A percentile compares a stretch with the other conserved stretches of the same genome.
phyloP scores from a whole-genome alignment of 2,888 invertebrate genomes.

The Drosophila atripex region DNA sequence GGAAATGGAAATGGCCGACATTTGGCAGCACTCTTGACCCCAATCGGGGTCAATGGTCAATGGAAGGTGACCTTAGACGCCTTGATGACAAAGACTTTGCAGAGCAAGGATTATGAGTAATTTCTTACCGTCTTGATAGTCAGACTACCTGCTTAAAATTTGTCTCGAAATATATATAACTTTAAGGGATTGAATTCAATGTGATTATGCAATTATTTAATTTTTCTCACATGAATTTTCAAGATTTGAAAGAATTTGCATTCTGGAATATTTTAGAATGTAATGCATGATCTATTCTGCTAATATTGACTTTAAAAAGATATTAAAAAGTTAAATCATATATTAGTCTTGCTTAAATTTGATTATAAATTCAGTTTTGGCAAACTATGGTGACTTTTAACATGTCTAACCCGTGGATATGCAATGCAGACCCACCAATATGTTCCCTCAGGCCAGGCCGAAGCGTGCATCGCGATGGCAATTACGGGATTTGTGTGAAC shows the following conservation, averaged over 20 bases:
- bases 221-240: not conserved
- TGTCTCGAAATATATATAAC: not conserved
- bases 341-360: not conserved
- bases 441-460: conserved; percentile 3
- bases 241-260: not conserved
- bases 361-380: not conserved
- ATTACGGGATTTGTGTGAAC: conserved; percentile 39
- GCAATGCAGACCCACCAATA: not conserved
- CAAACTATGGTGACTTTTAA: not conserved
- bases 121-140: not conserved
- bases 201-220: not conserved
- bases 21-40: conserved; percentile 40
- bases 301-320: not conserved
- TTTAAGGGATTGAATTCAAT: not conserved
- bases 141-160: not conserved
- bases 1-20: conserved; percentile 38
- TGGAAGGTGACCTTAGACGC: not conserved
- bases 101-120: not conserved
- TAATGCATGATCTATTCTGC: not conserved
- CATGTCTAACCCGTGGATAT: not conserved
- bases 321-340: too few species aligned
- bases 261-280: not conserved
- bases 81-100: not conserved
- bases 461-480: conserved; percentile 70
- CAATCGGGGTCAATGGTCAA: conserved; percentile 10